A percentile compares a stretch with the other conserved stretches of the same genome.
Conservation (phyloP, 1,140 invertebrate genomes). For the Drosophila bocqueti region DNA sequence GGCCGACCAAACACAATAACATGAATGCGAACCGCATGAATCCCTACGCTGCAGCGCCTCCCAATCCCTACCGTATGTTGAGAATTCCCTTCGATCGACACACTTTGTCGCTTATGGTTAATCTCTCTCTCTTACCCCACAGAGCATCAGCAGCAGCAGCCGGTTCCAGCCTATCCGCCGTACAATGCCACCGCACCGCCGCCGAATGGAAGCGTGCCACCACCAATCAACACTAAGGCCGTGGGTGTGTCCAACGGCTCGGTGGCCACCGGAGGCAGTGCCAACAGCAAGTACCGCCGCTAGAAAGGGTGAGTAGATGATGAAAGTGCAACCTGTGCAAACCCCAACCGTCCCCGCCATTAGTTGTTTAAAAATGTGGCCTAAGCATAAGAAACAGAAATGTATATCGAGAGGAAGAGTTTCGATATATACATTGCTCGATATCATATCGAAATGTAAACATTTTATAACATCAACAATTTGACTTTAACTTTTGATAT, state of each 20-base stretch:
- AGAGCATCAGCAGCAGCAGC: conserved; percentile 60
- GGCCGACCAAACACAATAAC: conserved; percentile 87
- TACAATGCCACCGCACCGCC: conserved; percentile 65
- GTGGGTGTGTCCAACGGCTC: conserved; percentile 65
- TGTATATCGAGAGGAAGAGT: neutral
- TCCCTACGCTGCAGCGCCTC: conserved; percentile 77
- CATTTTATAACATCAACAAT: neutral
- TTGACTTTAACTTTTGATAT: neutral
- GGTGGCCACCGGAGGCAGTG: conserved; percentile 66
- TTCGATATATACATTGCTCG: neutral
- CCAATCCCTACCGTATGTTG: conserved; percentile 65
- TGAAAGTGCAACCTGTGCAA: conserved; percentile 11
- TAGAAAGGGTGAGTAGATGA: conserved; percentile 59
- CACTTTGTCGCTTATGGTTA: too few relatives aligned
- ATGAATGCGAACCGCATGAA: conserved; percentile 87
- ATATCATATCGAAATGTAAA: neutral
- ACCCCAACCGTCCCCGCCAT: conserved; percentile 20
- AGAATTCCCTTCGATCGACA: fast-evolving
- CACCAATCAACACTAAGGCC: conserved; percentile 17
- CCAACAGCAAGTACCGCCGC: conserved; percentile 76
- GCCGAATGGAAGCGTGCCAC: conserved; percentile 49
- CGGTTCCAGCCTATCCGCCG: conserved; percentile 50
- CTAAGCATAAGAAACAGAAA: conserved; percentile 9
- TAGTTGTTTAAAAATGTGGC: conserved; percentile 40
- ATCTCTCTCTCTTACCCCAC: neutral